Evolutionary conservation across 2,888 invertebrate species (phyloP).

Genomic region (Amblyjoppa fuscipennis): DNA sequence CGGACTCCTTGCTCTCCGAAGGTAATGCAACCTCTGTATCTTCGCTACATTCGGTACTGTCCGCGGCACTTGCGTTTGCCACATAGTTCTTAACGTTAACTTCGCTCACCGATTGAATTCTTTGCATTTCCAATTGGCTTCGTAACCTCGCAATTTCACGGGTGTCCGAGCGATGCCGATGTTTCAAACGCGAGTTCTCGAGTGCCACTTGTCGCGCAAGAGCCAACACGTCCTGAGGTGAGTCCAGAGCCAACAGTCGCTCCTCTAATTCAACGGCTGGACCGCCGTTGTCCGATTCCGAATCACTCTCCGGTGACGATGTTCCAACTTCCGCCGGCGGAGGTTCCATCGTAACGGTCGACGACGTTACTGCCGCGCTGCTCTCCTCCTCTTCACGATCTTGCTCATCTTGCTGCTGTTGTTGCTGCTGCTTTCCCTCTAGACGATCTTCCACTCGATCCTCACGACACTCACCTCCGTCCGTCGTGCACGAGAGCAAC

Average conservation of each 20-base stretch:
- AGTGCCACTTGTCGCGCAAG: slow-evolving; percentile 75
- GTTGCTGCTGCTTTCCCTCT: slow-evolving; percentile 11
- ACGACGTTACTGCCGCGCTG: slow-evolving; percentile 82
- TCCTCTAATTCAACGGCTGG: slow-evolving; percentile 76
- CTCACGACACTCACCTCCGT: slow-evolving; percentile 19
- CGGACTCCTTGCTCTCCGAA: slow-evolving; percentile 76
- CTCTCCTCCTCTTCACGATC: slow-evolving; percentile 72
- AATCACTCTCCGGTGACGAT: slow-evolving; percentile 76
- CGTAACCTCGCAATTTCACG: slow-evolving; percentile 80
- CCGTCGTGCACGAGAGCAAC: slow-evolving; percentile 56
- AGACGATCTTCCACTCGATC: slow-evolving; percentile 7
- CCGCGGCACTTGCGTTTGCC: slow-evolving; percentile 78
- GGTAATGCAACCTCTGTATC: slow-evolving; percentile 71
- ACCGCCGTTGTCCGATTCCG: slow-evolving; percentile 69
- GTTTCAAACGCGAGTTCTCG: slow-evolving; percentile 71
- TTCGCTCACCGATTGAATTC: slow-evolving; percentile 61
- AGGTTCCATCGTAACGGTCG: slow-evolving; percentile 79
- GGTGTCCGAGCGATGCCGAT: slow-evolving; percentile 75
- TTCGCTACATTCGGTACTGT: slow-evolving; percentile 80
- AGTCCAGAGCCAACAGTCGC: slow-evolving; percentile 76
- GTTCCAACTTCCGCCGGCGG: slow-evolving; percentile 75
- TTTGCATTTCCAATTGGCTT: slow-evolving; percentile 76
- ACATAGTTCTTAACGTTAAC: slow-evolving; percentile 43
- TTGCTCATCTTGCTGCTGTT: not conserved
- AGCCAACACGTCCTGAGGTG: slow-evolving; percentile 78